phyloP scores from a whole-genome alignment of 2,888 invertebrate genomes.

The Amiota mariae region DNA sequence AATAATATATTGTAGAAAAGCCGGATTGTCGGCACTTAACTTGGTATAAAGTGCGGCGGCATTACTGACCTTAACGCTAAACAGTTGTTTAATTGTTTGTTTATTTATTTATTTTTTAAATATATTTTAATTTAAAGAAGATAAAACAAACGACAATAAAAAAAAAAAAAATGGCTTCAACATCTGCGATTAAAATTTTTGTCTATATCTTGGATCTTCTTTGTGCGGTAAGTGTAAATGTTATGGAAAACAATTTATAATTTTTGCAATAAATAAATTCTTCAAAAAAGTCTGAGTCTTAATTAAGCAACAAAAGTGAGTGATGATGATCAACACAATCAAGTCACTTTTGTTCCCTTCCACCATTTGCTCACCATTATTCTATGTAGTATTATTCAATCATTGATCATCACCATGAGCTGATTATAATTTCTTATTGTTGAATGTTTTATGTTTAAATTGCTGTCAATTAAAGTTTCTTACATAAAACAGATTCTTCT shows the following conservation, averaged over 20 bases:
- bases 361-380: neutral
- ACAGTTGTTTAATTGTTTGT: no score
- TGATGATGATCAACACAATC: neutral
- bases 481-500: no score
- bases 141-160: constrained; percentile 21
- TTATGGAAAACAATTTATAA: constrained; percentile 29
- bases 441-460: no score
- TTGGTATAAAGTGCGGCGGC: no score
- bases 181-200: constrained; percentile 58
- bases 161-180: constrained; percentile 56
- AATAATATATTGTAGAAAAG: no score
- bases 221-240: constrained; percentile 60
- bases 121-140: neutral
- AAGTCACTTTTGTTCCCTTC: no score
- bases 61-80: no score
- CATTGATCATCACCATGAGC: constrained; percentile 33
- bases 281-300: neutral
- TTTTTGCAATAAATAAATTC: constrained; percentile 12
- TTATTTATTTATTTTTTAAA: neutral
- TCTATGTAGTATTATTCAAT: no score
- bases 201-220: constrained; percentile 59
- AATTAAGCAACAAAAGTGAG: neutral
- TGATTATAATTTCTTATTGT: constrained; percentile 9
- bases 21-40: no score
- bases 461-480: no score